Conservation (phyloP, 2,888 invertebrate species). For the Gryllus longicercus region DNA sequence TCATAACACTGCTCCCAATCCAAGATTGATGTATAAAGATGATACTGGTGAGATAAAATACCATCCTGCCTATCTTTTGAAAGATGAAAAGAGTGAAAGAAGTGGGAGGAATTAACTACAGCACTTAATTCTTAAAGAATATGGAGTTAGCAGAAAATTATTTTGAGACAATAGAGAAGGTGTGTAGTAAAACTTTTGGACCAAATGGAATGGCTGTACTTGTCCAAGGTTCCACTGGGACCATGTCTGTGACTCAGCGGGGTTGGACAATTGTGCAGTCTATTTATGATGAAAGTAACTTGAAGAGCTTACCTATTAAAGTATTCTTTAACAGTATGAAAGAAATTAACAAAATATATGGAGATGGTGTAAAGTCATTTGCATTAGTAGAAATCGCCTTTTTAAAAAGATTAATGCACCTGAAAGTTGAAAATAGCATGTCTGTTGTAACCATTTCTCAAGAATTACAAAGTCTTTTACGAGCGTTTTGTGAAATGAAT, state of each 20-base stretch:
- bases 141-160: neutral
- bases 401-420: neutral
- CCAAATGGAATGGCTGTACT: constrained; percentile 33
- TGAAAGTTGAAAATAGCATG: neutral
- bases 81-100: constrained; percentile 60
- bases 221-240: constrained; percentile 27
- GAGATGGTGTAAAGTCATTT: constrained; percentile 35
- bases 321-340: constrained; percentile 25
- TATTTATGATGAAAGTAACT: constrained; percentile 22
- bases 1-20: constrained; percentile 77
- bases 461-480: neutral
- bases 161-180: constrained; percentile 24
- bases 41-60: constrained; percentile 53
- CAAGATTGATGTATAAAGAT: constrained; percentile 58
- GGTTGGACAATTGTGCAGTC: constrained; percentile 29
- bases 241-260: constrained; percentile 32
- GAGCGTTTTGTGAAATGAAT: neutral
- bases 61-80: constrained; percentile 69
- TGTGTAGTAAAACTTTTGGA: constrained; percentile 31
- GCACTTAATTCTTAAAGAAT: neutral
- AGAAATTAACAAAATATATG: constrained; percentile 23
- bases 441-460: neutral
- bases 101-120: constrained; percentile 50
- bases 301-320: constrained; percentile 18
- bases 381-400: neutral